A percentile compares a stretch with the other conserved stretches of the same genome.
Conservation (phyloP, 2,797 vertebrate species). For the Falco berigora region DNA sequence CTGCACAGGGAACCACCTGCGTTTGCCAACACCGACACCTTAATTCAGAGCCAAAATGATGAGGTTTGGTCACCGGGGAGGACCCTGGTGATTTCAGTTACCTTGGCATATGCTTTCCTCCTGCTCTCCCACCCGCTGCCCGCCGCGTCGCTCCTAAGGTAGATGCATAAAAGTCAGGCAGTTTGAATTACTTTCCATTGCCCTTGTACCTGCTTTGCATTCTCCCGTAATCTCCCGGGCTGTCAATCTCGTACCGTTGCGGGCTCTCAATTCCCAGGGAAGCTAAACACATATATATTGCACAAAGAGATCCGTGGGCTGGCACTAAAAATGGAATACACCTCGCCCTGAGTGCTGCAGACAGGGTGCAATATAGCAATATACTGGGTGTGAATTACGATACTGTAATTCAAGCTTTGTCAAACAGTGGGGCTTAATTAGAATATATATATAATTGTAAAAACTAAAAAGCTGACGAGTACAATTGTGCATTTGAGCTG, state of each 20-base stretch:
- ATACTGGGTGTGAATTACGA: slow-evolving; percentile 47
- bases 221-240: not conserved
- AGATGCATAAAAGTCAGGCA: not conserved
- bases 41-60: not conserved
- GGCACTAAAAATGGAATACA: not conserved
- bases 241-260: not conserved
- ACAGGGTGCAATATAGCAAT: not conserved
- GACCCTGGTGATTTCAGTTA: not conserved
- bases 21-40: fast-evolving
- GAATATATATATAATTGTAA: slow-evolving; percentile 66
- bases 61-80: not conserved
- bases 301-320: slow-evolving; percentile 22
- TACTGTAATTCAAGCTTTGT: slow-evolving; percentile 67
- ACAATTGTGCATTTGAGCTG: slow-evolving; percentile 53
- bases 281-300: slow-evolving; percentile 5
- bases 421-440: slow-evolving; percentile 68
- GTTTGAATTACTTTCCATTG: not conserved
- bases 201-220: slow-evolving; percentile 48
- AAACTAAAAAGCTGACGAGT: slow-evolving; percentile 39
- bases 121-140: not conserved
- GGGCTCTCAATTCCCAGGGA: slow-evolving; percentile 22
- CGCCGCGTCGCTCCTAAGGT: fast-evolving
- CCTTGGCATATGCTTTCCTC: not conserved
- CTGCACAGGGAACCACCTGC: not conserved
- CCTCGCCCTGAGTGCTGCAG: slow-evolving; percentile 8